Evolutionary conservation across 1,140 invertebrate genomes (phyloP).

Genomic region (Drosophila lacteicornis): DNA sequence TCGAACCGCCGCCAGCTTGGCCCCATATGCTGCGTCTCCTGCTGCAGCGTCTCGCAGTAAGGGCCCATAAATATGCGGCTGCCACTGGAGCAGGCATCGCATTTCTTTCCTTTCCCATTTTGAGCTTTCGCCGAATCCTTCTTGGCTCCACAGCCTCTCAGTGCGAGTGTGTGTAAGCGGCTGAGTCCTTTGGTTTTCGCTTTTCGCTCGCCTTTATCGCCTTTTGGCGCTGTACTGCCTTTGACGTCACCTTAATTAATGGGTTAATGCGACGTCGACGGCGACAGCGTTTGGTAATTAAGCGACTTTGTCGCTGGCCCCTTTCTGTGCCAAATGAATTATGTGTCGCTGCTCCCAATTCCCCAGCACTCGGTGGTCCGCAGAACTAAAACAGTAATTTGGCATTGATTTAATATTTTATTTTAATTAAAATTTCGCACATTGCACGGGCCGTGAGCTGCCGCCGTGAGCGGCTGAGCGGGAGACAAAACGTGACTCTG

Average conservation of each 20-base stretch:
- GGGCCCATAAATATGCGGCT: conserved; percentile 73
- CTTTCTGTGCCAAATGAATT: conserved; percentile 78
- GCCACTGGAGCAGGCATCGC: conserved; percentile 56
- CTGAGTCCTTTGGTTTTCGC: conserved; percentile 22
- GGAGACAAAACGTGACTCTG: conserved; percentile 51
- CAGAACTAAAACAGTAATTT: conserved; percentile 55
- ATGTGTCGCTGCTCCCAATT: conserved; percentile 56
- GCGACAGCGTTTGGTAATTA: conserved; percentile 74
- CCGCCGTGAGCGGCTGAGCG: background rate
- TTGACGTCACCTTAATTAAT: conserved; percentile 83
- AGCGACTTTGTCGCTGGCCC: conserved; percentile 78
- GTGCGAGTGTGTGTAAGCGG: conserved; percentile 26
- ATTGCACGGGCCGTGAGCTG: background rate
- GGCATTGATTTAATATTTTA: conserved; percentile 80
- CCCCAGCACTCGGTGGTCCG: conserved; percentile 6
- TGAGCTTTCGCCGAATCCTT: conserved; percentile 30
- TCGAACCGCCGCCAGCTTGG: conserved; percentile 22
- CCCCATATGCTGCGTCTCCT: conserved; percentile 38
- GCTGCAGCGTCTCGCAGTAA: conserved; percentile 28
- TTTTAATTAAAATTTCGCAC: conserved; percentile 75
- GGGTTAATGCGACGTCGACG: conserved; percentile 77
- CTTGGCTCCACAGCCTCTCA: conserved; percentile 12
- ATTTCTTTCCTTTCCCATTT: conserved; percentile 39
- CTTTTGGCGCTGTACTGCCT: conserved; percentile 66
- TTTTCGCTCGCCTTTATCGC: conserved; percentile 55